Evolutionary conservation across 2,797 vertebrate genomes (phyloP).

Genomic region (Numenius phaeopus): DNA sequence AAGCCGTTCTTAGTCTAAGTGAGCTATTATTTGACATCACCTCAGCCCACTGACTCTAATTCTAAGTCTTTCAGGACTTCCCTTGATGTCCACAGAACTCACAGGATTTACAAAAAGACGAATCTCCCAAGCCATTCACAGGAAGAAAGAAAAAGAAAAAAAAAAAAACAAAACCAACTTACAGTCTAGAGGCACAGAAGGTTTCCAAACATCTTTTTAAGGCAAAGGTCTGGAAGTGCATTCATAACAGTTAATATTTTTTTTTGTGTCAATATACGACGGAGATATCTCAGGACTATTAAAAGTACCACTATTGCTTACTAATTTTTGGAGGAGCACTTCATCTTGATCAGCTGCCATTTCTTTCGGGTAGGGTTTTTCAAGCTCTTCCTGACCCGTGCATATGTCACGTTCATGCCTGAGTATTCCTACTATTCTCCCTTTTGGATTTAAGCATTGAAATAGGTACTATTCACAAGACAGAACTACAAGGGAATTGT

Average conservation of each 20-base stretch:
- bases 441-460: background rate
- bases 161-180: fast-evolving
- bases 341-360: conserved; percentile 23
- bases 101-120: background rate
- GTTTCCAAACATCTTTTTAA: background rate
- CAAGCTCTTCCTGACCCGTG: background rate
- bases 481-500: background rate
- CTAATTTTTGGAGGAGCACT: conserved; percentile 18
- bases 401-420: background rate
- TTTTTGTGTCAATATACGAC: background rate
- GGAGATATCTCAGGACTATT: background rate
- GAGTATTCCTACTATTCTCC: background rate
- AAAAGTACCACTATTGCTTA: background rate
- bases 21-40: background rate
- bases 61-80: background rate
- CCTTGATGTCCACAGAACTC: background rate
- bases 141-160: background rate
- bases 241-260: background rate
- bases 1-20: background rate
- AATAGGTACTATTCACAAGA: background rate
- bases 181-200: background rate
- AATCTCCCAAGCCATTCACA: background rate
- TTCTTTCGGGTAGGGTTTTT: background rate
- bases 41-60: background rate
- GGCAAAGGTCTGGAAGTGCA: background rate